These are phyloP conservation scores for Hydrotaea cyrtoneurina DNA, from an alignment of 2,888 invertebrate genomes.

Conservation along the genomic window DNA sequence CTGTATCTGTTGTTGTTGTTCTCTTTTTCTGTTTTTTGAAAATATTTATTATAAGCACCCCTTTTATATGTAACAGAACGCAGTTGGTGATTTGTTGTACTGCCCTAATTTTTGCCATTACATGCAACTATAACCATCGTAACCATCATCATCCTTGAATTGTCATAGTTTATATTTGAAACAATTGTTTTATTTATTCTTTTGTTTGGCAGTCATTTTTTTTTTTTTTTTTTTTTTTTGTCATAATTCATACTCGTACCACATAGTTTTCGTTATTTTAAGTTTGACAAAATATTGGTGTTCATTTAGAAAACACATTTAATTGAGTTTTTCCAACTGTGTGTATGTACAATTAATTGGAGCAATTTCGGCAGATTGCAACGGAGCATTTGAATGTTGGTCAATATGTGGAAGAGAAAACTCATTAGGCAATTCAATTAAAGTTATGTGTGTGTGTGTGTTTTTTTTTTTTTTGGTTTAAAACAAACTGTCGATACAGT, in stretches of 20 bases:
- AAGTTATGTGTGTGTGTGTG: too few relatives aligned
- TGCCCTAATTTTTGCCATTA: slow-evolving; percentile 27
- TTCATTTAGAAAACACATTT: slow-evolving; percentile 18
- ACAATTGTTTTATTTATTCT: slow-evolving; percentile 52
- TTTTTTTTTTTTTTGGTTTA: not conserved
- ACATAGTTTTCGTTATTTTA: slow-evolving; percentile 19
- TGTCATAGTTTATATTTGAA: slow-evolving; percentile 47
- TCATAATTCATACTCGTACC: slow-evolving; percentile 1
- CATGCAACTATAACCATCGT: slow-evolving; percentile 13
- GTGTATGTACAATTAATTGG: slow-evolving; percentile 14
- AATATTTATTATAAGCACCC: not conserved
- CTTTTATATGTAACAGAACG: not conserved
- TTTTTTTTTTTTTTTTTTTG: too few relatives aligned
- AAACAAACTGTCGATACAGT: too few relatives aligned
- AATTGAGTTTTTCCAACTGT: slow-evolving; percentile 37
- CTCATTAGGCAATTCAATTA: slow-evolving; percentile 1
- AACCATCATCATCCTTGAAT: slow-evolving; percentile 55
- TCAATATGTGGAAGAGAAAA: not conserved
- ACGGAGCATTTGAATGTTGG: not conserved
- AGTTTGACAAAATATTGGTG: slow-evolving; percentile 37
- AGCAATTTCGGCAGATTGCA: slow-evolving; percentile 21
- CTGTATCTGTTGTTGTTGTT: slow-evolving; percentile 23
- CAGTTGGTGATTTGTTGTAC: slow-evolving; percentile 20
- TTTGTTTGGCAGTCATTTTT: slow-evolving; percentile 57
- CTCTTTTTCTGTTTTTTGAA: not conserved